These are phyloP conservation scores for Prosapia bicincta DNA, from an alignment of 2,888 invertebrate genomes.

Conservation along the genomic window DNA sequence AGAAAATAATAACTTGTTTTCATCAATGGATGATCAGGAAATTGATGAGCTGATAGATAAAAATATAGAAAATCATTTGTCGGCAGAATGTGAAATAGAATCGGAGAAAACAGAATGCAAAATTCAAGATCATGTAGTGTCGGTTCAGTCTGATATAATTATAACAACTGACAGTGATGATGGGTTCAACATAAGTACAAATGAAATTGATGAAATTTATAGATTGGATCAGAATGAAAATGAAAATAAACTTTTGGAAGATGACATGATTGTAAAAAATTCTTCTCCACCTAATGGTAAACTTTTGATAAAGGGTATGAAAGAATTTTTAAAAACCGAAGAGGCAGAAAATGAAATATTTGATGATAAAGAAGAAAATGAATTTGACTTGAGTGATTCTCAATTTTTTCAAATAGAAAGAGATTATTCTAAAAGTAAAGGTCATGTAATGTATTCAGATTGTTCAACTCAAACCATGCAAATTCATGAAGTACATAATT, in stretches of 20 bases:
- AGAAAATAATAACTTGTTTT: background rate
- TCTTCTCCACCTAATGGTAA: background rate
- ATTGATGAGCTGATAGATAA: constrained; percentile 1
- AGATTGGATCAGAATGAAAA: background rate
- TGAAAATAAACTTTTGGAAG: background rate
- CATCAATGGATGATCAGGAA: background rate
- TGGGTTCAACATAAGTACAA: background rate
- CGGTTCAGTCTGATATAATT: background rate
- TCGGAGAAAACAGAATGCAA: background rate
- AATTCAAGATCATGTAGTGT: too few species aligned
- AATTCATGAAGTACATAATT: background rate
- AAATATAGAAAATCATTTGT: background rate
- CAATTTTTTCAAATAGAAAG: constrained; percentile 21
- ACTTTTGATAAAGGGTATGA: background rate
- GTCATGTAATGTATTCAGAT: background rate
- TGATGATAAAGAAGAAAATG: background rate
- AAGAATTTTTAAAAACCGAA: background rate
- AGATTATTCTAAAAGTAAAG: background rate
- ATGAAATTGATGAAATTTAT: background rate
- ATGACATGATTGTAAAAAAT: too few species aligned
- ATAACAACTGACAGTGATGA: background rate
- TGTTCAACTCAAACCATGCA: background rate
- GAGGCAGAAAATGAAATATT: background rate
- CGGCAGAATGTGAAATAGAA: background rate
- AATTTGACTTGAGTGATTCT: constrained; percentile 19